Evolutionary conservation across 2,113 vertebrate genomes (phyloP), one percentile per base, ranked within the genome.

Genomic region (Bostrychus sinensis): DNA sequence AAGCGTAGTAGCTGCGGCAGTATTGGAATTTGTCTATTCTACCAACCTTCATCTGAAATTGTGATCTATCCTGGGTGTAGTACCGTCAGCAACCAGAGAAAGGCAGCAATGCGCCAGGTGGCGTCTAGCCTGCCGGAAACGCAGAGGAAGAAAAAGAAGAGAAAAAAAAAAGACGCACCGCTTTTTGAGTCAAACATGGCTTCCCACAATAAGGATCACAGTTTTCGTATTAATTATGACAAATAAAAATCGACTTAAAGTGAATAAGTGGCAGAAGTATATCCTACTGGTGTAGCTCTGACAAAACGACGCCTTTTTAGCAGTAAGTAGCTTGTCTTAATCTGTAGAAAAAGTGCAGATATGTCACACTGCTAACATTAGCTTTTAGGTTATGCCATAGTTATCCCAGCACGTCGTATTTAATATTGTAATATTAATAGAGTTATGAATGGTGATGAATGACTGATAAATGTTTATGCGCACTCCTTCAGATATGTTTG

Each of bases 181-280:
- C 30, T 62, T 25, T 25, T 48, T 68, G 43, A 34, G 13, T 62
- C 2, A 69, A 83, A 73, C 22, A 85, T 76, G 76, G 73, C 54
- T 64, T 12, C 12, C 20, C 11, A 9, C 53, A 9, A 3, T 7
- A 55, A n/a, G 16, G 4, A 4, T 1, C 3, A 30, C 48, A 3
- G 26, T 30, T 30, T 51, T 51, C 8, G 7, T 14, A 4, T n/a
- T 51, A 51, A 51, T 30, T 10, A n/a, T 51, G 48, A 7, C 14
- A n/a, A 51, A 51, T 51, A 51, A 51, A 30, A 3, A 28, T 51
- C 3, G 4, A 51, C 3, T 30, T 5, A 8, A 28, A 13, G 25
- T 30, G 3, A 2, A 3, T 32, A 32, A 32, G 30, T 32, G 5
- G 7, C 48, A 51, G 25, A 28, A 4, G 25, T 51, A 1, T 51